Evolutionary conservation across 1,140 invertebrate species (phyloP).

Genomic region (Acyrthosiphon pisum): DNA sequence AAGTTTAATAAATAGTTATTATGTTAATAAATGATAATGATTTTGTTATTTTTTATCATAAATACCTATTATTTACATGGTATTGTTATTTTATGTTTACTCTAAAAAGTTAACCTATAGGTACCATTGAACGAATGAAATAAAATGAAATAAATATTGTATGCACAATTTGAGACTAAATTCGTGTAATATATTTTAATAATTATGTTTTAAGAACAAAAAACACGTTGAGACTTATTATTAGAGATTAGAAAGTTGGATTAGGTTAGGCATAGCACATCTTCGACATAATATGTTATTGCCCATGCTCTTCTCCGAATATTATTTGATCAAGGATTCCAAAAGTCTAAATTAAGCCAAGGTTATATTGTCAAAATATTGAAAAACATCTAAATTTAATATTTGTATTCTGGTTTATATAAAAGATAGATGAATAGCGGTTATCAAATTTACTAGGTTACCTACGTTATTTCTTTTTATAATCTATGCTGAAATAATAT

Average conservation of each 20-base stretch:
- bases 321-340: background rate
- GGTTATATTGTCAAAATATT: too few relatives aligned
- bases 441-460: too few relatives aligned
- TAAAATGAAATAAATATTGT: background rate
- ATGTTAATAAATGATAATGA: background rate
- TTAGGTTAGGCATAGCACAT: background rate
- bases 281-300: background rate
- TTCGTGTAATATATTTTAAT: background rate
- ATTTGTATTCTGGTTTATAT: too few relatives aligned
- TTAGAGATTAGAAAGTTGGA: background rate
- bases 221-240: background rate
- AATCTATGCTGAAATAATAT: too few relatives aligned
- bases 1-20: background rate
- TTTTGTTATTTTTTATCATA: background rate
- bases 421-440: too few relatives aligned
- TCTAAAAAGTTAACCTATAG: background rate
- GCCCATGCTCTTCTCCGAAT: background rate
- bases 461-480: too few relatives aligned
- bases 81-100: background rate
- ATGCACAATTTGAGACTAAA: background rate
- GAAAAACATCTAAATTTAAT: background rate
- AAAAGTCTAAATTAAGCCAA: too few relatives aligned
- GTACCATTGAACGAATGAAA: background rate
- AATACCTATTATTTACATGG: too few relatives aligned
- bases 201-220: background rate